Evolutionary conservation across 2,797 vertebrate genomes (phyloP).

Genomic region (Hemitrygon akajei): DNA sequence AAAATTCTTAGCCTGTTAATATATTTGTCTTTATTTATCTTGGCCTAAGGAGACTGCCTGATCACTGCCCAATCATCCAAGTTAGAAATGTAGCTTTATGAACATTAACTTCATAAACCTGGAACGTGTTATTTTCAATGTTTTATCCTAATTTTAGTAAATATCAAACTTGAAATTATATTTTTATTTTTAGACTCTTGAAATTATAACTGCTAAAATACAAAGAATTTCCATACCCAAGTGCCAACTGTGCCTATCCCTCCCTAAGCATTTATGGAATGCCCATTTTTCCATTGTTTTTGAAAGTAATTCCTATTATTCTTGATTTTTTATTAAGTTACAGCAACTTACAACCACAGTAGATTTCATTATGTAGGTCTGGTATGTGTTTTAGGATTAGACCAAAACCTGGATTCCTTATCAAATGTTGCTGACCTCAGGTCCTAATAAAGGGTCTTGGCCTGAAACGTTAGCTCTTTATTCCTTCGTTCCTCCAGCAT

Average conservation of each 20-base stretch:
- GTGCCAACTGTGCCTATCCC: not conserved
- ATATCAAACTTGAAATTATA: not conserved
- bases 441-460: no score
- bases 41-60: not conserved
- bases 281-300: conserved; percentile 23
- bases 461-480: no score
- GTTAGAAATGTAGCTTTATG: not conserved
- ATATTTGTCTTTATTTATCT: not conserved
- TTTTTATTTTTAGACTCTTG: not conserved
- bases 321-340: not conserved
- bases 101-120: not conserved
- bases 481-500: no score
- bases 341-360: not conserved
- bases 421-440: not conserved
- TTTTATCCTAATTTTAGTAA: not conserved
- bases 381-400: not conserved
- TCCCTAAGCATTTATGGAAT: not conserved
- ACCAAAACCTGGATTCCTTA: not conserved
- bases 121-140: not conserved
- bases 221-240: not conserved
- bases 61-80: not conserved
- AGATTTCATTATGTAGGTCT: not conserved
- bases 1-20: not conserved
- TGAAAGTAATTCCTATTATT: conserved; percentile 24
- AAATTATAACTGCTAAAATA: not conserved